Conservation (phyloP, 2,113 vertebrate species). For the pig (Sus scrofa) region T2T-Sscrofa CM000826.6:139482001-139482500, state of each 20-base stretch:
- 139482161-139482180: conserved; percentile 3
- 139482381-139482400: neutral
- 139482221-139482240: neutral
- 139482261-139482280: neutral
- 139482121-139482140: neutral
- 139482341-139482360: neutral
- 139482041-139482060: neutral
- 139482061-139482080: neutral
- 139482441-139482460: neutral
- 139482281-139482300: neutral
- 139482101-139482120: conserved; percentile 38
- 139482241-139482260: neutral
- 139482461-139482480: neutral
- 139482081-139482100: neutral
- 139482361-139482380: neutral
- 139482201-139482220: neutral
- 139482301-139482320: neutral
- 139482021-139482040: conserved; percentile 54
- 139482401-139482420: neutral
- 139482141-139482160: conserved; percentile 21
- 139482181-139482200: neutral
- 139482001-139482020: conserved; percentile 53
- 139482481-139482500: neutral
- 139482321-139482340: neutral
- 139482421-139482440: neutral